phyloP scores from a whole-genome alignment of 2,888 invertebrate genomes.

The Chirona hameri region DNA sequence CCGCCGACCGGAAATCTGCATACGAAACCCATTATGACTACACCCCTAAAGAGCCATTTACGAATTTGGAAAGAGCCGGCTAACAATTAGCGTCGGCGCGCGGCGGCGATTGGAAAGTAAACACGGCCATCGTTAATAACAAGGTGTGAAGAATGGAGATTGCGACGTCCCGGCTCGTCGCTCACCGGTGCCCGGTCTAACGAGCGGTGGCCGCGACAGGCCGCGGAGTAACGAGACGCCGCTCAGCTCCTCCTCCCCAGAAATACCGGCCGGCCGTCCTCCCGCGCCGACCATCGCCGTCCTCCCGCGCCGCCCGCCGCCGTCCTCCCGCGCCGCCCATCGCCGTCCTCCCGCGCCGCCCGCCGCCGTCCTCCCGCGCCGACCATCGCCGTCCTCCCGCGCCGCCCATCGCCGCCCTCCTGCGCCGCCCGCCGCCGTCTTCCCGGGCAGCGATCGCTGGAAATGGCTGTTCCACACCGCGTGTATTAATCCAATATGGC shows the following conservation, averaged over 20 bases:
- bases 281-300: too few species aligned
- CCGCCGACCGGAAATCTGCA: neutral
- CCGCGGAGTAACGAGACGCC: neutral
- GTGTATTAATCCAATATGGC: neutral
- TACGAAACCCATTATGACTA: neutral
- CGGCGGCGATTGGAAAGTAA: neutral
- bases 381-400: too few species aligned
- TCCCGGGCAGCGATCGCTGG: neutral
- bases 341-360: neutral
- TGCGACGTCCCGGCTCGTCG: neutral
- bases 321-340: too few species aligned
- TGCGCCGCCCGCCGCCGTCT: too few species aligned
- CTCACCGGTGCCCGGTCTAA: neutral
- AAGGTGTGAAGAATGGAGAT: constrained; percentile 9
- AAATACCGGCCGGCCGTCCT: neutral
- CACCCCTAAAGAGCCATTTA: neutral
- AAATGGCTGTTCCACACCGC: neutral
- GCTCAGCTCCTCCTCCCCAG: neutral
- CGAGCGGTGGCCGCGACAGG: neutral
- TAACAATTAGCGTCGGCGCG: neutral
- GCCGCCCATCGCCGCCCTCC: too few species aligned
- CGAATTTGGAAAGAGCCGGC: neutral
- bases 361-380: neutral
- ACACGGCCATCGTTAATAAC: neutral
- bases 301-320: too few species aligned